phyloP scores from a whole-genome alignment of 1,140 invertebrate species.

The Daktulosphaira vitifoliae region DNA sequence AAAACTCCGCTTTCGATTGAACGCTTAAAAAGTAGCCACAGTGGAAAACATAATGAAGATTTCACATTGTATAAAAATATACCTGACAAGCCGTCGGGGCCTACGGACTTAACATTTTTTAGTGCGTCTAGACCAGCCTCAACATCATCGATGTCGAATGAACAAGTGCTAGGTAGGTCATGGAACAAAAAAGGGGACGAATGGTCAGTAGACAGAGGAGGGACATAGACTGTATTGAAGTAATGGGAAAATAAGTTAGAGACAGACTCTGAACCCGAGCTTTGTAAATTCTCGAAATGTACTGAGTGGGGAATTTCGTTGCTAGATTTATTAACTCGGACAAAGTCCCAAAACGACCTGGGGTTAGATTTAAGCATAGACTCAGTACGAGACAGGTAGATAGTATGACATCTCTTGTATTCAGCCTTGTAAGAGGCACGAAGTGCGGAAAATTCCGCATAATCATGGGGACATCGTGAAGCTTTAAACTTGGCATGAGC shows the following conservation, averaged over 20 bases:
- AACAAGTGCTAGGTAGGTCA: background rate
- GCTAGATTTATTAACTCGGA: background rate
- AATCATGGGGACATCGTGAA: background rate
- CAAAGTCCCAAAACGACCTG: background rate
- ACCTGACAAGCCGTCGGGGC: background rate
- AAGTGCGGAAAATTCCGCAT: background rate
- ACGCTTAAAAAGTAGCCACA: slow-evolving; percentile 13
- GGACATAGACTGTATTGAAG: background rate
- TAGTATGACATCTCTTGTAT: background rate
- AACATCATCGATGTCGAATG: background rate
- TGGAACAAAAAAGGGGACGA: background rate
- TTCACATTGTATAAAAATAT: background rate
- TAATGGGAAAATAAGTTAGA: background rate
- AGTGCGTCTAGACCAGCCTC: background rate
- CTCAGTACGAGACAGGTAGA: background rate
- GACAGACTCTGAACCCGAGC: too few species aligned
- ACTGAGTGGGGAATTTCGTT: background rate
- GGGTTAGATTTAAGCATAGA: background rate
- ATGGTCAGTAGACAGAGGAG: too few species aligned
- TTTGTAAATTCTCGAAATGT: background rate
- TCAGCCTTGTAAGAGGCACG: background rate
- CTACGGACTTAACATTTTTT: background rate
- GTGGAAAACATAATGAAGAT: background rate
- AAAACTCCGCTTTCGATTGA: slow-evolving; percentile 1
- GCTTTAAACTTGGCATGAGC: background rate